Conservation (phyloP, 2,113 vertebrate species). For the Chauna torquata region DNA sequence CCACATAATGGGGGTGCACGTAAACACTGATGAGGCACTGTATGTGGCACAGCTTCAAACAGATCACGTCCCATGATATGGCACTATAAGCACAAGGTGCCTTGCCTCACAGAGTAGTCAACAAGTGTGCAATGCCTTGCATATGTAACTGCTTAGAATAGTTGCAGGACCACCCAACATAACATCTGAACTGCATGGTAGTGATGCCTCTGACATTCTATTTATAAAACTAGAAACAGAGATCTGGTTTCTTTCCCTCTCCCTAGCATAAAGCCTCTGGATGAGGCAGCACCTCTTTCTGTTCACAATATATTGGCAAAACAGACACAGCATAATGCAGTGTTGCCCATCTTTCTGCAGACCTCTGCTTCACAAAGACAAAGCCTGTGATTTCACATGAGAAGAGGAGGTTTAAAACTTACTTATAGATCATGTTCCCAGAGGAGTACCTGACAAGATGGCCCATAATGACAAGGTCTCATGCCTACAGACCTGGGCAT, state of each 20-base stretch:
- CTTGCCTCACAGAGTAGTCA: background rate
- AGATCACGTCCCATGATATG: rapidly evolving
- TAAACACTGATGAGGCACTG: background rate
- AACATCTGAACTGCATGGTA: rapidly evolving
- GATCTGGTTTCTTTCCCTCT: background rate
- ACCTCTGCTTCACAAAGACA: background rate
- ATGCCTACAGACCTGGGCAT: background rate
- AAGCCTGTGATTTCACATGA: background rate
- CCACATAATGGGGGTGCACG: background rate
- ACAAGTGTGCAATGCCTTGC: background rate
- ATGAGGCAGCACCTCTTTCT: background rate
- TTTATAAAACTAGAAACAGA: background rate
- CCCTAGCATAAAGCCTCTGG: background rate
- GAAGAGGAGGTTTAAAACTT: background rate
- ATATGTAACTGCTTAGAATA: background rate
- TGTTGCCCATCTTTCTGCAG: background rate
- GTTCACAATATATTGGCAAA: background rate
- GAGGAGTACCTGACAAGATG: background rate
- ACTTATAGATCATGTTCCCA: background rate
- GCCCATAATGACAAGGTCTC: background rate
- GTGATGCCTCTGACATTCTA: background rate
- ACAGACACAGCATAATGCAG: background rate
- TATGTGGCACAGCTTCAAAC: background rate
- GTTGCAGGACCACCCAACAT: background rate
- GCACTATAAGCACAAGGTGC: background rate